A percentile compares a stretch with the other conserved stretches of the same genome.
phyloP scores from a whole-genome alignment of 2,797 vertebrate genomes.

The Lacerta agilis region DNA sequence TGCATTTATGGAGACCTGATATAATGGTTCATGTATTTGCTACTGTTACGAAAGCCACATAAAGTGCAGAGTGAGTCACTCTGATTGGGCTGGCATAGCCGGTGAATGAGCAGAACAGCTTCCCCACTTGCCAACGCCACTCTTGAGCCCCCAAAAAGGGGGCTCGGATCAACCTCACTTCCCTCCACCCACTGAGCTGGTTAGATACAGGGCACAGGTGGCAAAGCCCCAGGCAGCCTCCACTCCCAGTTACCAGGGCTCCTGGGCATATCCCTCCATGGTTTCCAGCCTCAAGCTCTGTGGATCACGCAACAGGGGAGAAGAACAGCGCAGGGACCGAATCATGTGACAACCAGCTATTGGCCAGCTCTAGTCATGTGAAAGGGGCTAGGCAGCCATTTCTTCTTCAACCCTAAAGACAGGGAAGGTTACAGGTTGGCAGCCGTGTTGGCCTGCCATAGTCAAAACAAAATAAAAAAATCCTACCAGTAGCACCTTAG shows the following conservation, averaged over 20 bases:
- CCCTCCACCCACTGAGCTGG: not conserved
- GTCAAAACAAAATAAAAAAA: no score
- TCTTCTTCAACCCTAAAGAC: not conserved
- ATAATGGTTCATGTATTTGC: not conserved
- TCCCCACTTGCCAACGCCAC: no score
- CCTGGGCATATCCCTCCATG: slow-evolving; percentile 91
- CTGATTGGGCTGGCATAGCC: not conserved
- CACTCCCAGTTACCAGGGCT: slow-evolving; percentile 83
- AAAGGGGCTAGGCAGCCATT: not conserved
- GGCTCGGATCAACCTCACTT: no score
- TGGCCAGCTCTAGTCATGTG: slow-evolving; percentile 21
- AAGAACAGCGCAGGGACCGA: fast-evolving
- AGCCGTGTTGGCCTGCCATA: no score
- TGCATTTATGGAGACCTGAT: not conserved
- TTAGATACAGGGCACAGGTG: no score
- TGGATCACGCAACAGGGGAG: not conserved
- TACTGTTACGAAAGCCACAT: not conserved
- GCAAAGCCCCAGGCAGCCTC: no score
- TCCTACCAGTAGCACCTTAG: no score
- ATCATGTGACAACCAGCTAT: not conserved
- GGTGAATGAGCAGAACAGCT: no score
- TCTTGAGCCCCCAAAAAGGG: no score
- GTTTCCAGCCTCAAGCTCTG: slow-evolving; percentile 38
- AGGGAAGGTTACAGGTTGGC: not conserved
- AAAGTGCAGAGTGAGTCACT: not conserved